phyloP scores from a whole-genome alignment of 2,797 vertebrate genomes.

The Parauchenoglanis ngamensis region DNA sequence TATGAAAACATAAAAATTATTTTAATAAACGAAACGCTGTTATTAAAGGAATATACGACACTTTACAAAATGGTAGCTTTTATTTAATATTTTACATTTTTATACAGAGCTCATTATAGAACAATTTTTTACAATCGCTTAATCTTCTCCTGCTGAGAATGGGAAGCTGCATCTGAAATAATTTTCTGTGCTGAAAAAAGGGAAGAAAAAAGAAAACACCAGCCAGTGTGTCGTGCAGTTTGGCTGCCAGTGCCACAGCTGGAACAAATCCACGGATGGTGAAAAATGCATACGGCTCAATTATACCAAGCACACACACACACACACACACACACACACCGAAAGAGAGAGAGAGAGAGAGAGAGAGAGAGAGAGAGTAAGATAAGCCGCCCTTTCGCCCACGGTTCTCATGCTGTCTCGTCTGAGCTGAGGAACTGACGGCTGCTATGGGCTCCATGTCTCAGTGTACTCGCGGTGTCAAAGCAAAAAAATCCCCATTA shows the following conservation, averaged over 20 bases:
- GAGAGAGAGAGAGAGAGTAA: conserved; percentile 13
- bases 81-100: neutral
- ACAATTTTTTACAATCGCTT: neutral
- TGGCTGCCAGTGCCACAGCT: conserved; percentile 52
- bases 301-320: conserved; percentile 35
- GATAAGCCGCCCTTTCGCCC: conserved; percentile 20
- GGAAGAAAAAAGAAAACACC: conserved; percentile 22
- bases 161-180: conserved; percentile 5
- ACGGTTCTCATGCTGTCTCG: conserved; percentile 32
- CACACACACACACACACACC: conserved; percentile 7
- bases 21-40: neutral
- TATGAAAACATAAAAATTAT: neutral
- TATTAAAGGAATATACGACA: neutral
- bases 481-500: conserved; percentile 17
- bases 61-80: neutral
- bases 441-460: conserved; percentile 26
- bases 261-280: conserved; percentile 57
- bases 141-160: neutral
- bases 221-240: conserved; percentile 54
- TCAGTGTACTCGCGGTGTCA: conserved; percentile 1
- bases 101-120: neutral
- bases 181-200: neutral
- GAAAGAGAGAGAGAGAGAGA: neutral
- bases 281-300: conserved; percentile 59
- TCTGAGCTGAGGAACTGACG: conserved; percentile 32